Evolutionary conservation across 1,140 invertebrate genomes (phyloP).

Genomic region (Cydia fagiglandana): DNA sequence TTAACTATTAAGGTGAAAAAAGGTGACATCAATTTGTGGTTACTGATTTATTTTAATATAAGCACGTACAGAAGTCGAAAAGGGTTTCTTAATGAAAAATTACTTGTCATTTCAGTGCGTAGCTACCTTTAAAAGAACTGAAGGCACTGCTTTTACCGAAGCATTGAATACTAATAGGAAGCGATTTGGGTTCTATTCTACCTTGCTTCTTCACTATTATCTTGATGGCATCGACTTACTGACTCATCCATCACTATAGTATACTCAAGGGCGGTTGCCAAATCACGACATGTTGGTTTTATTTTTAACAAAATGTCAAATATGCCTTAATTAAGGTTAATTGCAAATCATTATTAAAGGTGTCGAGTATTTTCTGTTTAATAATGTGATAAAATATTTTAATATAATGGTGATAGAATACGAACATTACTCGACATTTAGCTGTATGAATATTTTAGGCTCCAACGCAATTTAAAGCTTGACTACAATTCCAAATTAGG

Average conservation of each 20-base stretch:
- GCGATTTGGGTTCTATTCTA: neutral
- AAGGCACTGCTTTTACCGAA: neutral
- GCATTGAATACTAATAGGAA: slow-evolving; percentile 4
- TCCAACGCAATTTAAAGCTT: too few relatives aligned
- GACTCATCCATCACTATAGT: slow-evolving; percentile 2
- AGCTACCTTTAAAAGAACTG: neutral
- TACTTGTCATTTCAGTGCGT: neutral
- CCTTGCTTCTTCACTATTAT: neutral
- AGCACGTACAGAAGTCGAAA: neutral
- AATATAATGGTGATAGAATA: neutral
- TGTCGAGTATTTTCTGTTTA: neutral
- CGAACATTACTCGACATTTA: too few relatives aligned
- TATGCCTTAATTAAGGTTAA: neutral
- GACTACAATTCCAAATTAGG: too few relatives aligned
- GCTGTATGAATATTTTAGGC: too few relatives aligned
- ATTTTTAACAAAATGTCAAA: slow-evolving; percentile 12
- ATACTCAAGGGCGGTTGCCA: slow-evolving; percentile 19
- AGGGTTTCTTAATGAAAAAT: neutral
- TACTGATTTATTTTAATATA: neutral
- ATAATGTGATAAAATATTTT: neutral
- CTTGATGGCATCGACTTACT: slow-evolving; percentile 21
- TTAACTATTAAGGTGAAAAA: neutral
- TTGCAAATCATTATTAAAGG: neutral
- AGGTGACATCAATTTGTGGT: neutral
- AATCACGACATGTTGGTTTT: neutral